Evolutionary conservation across 2,888 invertebrate species (phyloP).

Genomic region (Merodon equestris): DNA sequence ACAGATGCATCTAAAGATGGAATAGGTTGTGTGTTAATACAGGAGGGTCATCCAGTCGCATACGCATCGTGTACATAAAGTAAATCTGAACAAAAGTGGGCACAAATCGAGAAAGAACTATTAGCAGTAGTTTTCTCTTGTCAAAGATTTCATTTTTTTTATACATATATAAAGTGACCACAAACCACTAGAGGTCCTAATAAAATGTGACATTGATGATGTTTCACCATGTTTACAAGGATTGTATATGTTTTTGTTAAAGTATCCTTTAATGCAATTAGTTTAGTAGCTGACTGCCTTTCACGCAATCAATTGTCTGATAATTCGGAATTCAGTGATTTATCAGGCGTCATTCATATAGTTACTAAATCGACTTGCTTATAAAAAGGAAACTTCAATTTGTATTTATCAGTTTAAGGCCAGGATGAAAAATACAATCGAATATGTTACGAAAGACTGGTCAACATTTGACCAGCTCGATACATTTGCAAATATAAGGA

Average conservation of each 20-base stretch:
- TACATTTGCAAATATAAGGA: no score
- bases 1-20: no score
- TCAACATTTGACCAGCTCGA: no score
- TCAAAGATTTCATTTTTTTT: conserved; percentile 71
- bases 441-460: conserved; percentile 9
- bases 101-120: conserved; percentile 76
- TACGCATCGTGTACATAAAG: conserved; percentile 72
- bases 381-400: conserved; percentile 12
- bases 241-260: conserved; percentile 69
- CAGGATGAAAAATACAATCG: conserved; percentile 14
- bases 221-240: conserved; percentile 70
- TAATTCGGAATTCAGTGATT: conserved; percentile 28
- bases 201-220: no score
- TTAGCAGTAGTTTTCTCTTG: conserved; percentile 73
- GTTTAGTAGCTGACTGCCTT: conserved; percentile 70
- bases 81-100: no score
- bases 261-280: conserved; percentile 62
- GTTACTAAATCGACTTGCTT: conserved; percentile 18
- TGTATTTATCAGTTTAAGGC: conserved; percentile 5
- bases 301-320: conserved; percentile 68
- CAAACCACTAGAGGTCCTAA: conserved; percentile 71
- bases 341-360: conserved; percentile 17
- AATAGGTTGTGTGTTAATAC: conserved; percentile 72
- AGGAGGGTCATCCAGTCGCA: conserved; percentile 71
- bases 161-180: conserved; percentile 72